Evolutionary conservation across 2,888 invertebrate species (phyloP).

Genomic region (Diarsia dahlii): DNA sequence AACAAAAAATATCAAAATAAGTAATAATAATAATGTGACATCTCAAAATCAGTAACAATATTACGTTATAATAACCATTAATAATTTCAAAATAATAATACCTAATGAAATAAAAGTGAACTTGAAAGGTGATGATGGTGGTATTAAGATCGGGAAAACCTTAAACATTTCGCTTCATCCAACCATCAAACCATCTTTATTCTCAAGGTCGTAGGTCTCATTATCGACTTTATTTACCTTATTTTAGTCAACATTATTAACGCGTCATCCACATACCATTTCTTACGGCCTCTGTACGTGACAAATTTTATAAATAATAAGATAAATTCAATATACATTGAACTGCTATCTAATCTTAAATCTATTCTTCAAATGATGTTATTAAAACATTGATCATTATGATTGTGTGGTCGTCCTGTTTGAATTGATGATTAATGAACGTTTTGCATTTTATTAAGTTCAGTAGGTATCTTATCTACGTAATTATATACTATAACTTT

Average conservation of each 20-base stretch:
- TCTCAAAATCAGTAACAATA: too few species aligned
- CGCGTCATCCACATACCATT: background rate
- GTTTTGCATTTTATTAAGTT: background rate
- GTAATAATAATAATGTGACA: too few species aligned
- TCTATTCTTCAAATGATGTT: too few species aligned
- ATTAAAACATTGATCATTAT: too few species aligned
- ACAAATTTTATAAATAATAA: background rate
- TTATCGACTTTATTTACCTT: background rate
- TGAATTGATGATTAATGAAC: background rate
- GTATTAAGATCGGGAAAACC: too few species aligned
- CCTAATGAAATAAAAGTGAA: too few species aligned
- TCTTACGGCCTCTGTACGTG: conserved; percentile 1
- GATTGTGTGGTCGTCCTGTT: too few species aligned
- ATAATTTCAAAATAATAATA: too few species aligned
- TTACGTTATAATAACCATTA: too few species aligned
- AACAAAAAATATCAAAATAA: too few species aligned
- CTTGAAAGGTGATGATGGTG: too few species aligned
- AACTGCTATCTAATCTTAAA: background rate
- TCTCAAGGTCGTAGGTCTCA: background rate
- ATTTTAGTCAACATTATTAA: background rate
- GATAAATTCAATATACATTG: background rate
- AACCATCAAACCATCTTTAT: background rate
- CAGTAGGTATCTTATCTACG: too few species aligned
- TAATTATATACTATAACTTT: background rate
- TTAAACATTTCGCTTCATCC: background rate